Evolutionary conservation across 1,140 invertebrate genomes (phyloP), one percentile per base, ranked within the genome.

Genomic region (Calephelis virginiensis): DNA sequence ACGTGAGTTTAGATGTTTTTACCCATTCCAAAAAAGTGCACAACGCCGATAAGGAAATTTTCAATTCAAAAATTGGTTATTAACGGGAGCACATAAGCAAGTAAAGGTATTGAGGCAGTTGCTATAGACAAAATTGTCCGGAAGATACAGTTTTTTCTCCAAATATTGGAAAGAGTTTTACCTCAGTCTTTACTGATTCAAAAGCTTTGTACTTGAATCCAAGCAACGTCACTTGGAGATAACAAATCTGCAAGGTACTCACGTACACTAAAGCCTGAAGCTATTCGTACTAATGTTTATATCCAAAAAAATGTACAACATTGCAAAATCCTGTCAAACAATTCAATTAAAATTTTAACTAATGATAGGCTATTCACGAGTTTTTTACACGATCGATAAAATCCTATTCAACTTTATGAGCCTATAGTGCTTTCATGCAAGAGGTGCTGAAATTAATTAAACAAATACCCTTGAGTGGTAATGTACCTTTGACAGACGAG

Each of bases 401-500:
- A 63, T 65, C 59, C 63, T 48, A 49, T 64, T 66, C 50, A 70
- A 64, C 59, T 28, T 56, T 56, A 56, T 28, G 37, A 56, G 53
- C 53, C 53, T 56, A 56, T 56, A 56, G 53, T 37, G 53, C 74
- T 76, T 80, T 80, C 76, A 69, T 75, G 69, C 63, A 75, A 74
- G 70, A 65, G 59, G 71, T 61, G 63, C 71, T 78, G 65, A 73
- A 72, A 74, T 76, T 74, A 75, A 78, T 81, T 73, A 72, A 72
- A 56, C 61, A 47, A 46, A 63, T 70, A 81, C 70, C 75, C 75
- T 77, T 80, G 78, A 71, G 65, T 67, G 38, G 59, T 68, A 69
- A 64, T 65, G 53, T 56, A 59, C 45, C 67, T 74, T 67, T 81
- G 81, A 89, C 80, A 83, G 69, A 71, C 81, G 76, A 86, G 85